Conservation (phyloP, 2,797 vertebrate genomes). For the Sebastes steindachneri region DNA sequence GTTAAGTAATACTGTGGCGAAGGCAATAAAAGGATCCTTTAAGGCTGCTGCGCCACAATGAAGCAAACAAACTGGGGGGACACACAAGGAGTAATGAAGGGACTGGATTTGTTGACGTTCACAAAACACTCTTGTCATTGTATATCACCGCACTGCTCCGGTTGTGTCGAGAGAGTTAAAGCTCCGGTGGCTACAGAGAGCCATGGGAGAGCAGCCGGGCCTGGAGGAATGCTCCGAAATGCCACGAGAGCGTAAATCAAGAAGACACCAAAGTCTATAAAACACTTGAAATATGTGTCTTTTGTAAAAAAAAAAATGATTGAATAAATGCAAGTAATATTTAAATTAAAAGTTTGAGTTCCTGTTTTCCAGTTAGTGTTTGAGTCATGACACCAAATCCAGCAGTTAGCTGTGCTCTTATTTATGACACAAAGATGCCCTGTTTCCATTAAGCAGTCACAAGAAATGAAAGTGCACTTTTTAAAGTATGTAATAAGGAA, state of each 20-base stretch:
- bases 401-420: not conserved
- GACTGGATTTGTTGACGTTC: slow-evolving; percentile 41
- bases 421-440: not conserved
- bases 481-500: not conserved
- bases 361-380: not conserved
- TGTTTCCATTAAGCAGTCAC: not conserved
- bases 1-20: slow-evolving; percentile 52
- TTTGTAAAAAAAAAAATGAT: too few relatives aligned
- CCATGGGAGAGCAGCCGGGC: slow-evolving; percentile 45
- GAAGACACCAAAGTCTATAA: slow-evolving; percentile 29
- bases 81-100: slow-evolving; percentile 32
- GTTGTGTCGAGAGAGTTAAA: slow-evolving; percentile 53
- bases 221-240: slow-evolving; percentile 71
- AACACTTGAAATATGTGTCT: slow-evolving; percentile 17
- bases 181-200: slow-evolving; percentile 30
- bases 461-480: not conserved
- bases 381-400: not conserved
- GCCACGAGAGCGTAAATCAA: slow-evolving; percentile 60
- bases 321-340: not conserved
- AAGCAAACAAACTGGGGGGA: slow-evolving; percentile 34
- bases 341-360: not conserved
- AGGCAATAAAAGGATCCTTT: slow-evolving; percentile 50
- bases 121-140: slow-evolving; percentile 60
- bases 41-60: slow-evolving; percentile 24
- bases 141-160: slow-evolving; percentile 53